Conservation (phyloP, 2,797 vertebrate genomes). For the Falco concolor region DNA sequence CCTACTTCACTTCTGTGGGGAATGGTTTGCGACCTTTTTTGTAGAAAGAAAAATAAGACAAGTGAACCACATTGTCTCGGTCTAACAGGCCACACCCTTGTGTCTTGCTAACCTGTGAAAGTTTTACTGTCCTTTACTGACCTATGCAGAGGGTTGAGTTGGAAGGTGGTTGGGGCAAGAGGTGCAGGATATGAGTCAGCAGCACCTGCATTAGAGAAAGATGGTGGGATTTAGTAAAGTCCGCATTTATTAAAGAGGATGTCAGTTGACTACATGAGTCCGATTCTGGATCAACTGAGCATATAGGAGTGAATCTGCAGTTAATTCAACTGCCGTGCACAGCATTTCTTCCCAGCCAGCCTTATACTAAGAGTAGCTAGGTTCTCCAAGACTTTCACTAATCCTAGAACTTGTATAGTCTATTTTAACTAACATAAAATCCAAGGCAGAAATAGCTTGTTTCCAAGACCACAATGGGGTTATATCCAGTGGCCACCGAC, state of each 20-base stretch:
- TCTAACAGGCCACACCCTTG: constrained; percentile 51
- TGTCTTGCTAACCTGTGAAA: constrained; percentile 53
- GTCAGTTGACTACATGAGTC: neutral
- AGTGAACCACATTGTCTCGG: constrained; percentile 72
- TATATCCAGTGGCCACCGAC: neutral
- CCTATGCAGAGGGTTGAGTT: neutral
- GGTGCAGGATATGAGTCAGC: constrained; percentile 59
- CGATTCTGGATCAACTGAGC: neutral
- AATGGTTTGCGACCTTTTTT: constrained; percentile 56
- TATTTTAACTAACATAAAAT: neutral
- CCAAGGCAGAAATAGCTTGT: neutral
- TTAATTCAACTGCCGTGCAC: neutral
- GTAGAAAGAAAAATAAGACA: constrained; percentile 71
- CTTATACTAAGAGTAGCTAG: neutral
- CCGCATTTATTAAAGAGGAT: neutral
- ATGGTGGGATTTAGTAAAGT: constrained; percentile 8
- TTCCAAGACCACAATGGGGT: neutral
- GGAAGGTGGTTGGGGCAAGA: constrained; percentile 15
- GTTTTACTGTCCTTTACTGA: constrained; percentile 51
- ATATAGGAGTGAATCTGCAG: neutral
- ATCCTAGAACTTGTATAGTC: neutral
- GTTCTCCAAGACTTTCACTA: neutral
- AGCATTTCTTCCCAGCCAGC: neutral
- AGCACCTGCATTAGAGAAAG: constrained; percentile 40
- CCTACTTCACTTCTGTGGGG: constrained; percentile 59